A percentile compares a stretch with the other conserved stretches of the same genome.
Conservation (phyloP, 2,113 vertebrate species). For the Neomonachus schauinslandi region DNA sequence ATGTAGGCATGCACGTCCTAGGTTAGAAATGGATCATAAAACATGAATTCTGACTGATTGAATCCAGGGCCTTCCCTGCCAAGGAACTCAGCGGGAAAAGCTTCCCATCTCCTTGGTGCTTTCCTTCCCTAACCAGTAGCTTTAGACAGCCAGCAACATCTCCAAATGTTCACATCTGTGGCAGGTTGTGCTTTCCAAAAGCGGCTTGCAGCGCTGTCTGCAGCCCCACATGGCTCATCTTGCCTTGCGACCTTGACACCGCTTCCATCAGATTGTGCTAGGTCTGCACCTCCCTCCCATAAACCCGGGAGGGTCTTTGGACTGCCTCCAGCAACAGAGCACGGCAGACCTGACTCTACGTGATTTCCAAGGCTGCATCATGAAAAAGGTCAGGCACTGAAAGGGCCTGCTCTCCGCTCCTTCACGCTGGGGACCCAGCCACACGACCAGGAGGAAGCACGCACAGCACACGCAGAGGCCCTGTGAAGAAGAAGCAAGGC, state of each 20-base stretch:
- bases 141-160: neutral
- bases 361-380: neutral
- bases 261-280: neutral
- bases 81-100: neutral
- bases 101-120: neutral
- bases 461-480: neutral
- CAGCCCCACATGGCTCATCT: neutral
- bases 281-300: neutral
- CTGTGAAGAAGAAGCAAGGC: no score
- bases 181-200: neutral
- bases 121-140: neutral
- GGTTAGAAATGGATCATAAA: neutral
- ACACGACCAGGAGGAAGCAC: neutral
- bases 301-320: neutral
- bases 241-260: neutral
- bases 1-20: neutral
- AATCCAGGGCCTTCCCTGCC: neutral
- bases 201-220: neutral
- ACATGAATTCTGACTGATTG: neutral
- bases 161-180: neutral
- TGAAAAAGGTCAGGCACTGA: neutral
- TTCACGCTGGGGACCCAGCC: neutral
- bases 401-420: neutral
- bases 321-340: neutral
- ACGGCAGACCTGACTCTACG: rapidly evolving